Evolutionary conservation across 2,888 invertebrate species (phyloP).

Genomic region (Matsumyia berberina): DNA sequence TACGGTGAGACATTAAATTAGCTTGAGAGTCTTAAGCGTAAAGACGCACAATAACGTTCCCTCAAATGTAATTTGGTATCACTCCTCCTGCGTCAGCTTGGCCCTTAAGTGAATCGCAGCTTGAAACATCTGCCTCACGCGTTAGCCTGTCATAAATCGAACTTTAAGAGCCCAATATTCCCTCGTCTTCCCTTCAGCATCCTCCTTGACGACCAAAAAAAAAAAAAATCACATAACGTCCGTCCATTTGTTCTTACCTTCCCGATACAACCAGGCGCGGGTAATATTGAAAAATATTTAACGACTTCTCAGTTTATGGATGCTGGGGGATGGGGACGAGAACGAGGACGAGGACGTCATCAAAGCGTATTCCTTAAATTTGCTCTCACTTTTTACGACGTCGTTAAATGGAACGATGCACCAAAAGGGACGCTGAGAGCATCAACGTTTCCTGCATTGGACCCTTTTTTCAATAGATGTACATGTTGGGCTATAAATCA

Average conservation of each 20-base stretch:
- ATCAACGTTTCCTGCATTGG: slow-evolving; percentile 11
- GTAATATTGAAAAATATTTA: slow-evolving; percentile 45
- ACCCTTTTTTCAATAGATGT: slow-evolving; percentile 38
- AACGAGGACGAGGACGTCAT: neutral
- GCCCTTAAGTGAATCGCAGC: slow-evolving; percentile 1
- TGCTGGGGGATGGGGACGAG: too few relatives aligned
- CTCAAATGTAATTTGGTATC: neutral
- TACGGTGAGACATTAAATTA: neutral
- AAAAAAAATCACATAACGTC: slow-evolving; percentile 2
- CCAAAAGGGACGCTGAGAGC: slow-evolving; percentile 13
- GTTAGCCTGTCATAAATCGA: slow-evolving; percentile 13
- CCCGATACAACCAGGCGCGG: neutral
- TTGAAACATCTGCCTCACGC: neutral
- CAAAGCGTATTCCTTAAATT: slow-evolving; percentile 5
- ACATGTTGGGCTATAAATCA: slow-evolving; percentile 45
- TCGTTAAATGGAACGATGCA: slow-evolving; percentile 41
- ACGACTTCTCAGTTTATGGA: slow-evolving; percentile 35
- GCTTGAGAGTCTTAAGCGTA: too few relatives aligned
- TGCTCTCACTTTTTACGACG: slow-evolving; percentile 44
- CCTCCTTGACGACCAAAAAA: neutral
- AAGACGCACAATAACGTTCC: neutral
- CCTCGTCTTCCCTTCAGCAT: neutral
- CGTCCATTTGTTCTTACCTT: slow-evolving; percentile 15
- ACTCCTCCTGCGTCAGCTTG: neutral
- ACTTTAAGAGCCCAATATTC: slow-evolving; percentile 16